These are phyloP conservation scores for Malacoctenus gilli DNA, from an alignment of 2,797 vertebrate species.

Conservation along the genomic window DNA sequence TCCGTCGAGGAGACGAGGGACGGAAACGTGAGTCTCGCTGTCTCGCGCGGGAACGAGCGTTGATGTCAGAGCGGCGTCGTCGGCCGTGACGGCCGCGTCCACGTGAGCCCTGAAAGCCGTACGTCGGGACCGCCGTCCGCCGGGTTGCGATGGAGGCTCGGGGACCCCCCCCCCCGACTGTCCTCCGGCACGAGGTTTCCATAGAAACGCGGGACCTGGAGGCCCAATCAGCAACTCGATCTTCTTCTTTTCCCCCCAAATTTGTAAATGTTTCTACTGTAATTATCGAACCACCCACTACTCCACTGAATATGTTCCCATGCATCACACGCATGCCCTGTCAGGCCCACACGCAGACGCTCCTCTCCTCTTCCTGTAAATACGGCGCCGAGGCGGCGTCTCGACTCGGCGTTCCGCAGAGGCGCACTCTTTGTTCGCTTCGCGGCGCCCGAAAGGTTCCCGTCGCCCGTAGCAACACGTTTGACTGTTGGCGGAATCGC, in stretches of 20 bases:
- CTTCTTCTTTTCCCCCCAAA: conserved; percentile 57
- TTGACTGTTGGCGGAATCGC: no score
- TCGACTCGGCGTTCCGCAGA: no score
- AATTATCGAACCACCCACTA: conserved; percentile 77
- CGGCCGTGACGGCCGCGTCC: no score
- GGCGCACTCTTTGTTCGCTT: conserved; percentile 42
- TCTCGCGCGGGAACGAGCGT: no score
- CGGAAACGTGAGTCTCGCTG: no score
- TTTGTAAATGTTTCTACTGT: conserved; percentile 85
- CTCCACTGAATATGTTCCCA: conserved; percentile 74
- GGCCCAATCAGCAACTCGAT: conserved; percentile 74
- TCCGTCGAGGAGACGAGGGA: no score
- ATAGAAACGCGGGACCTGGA: conserved; percentile 58
- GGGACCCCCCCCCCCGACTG: conserved; percentile 31
- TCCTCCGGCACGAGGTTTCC: conserved; percentile 46
- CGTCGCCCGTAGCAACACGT: no score
- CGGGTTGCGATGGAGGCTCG: no score
- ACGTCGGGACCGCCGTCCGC: no score
- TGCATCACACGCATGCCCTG: conserved; percentile 79
- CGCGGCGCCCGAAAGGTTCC: conserved; percentile 34
- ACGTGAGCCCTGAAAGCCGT: no score
- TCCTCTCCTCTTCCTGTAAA: conserved; percentile 56
- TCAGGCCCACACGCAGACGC: conserved; percentile 61
- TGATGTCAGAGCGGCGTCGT: no score
- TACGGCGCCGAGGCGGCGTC: conserved; percentile 62